These are phyloP conservation scores for Kradibia gibbosae DNA, from an alignment of 1,140 invertebrate species.

Conservation along the genomic window DNA sequence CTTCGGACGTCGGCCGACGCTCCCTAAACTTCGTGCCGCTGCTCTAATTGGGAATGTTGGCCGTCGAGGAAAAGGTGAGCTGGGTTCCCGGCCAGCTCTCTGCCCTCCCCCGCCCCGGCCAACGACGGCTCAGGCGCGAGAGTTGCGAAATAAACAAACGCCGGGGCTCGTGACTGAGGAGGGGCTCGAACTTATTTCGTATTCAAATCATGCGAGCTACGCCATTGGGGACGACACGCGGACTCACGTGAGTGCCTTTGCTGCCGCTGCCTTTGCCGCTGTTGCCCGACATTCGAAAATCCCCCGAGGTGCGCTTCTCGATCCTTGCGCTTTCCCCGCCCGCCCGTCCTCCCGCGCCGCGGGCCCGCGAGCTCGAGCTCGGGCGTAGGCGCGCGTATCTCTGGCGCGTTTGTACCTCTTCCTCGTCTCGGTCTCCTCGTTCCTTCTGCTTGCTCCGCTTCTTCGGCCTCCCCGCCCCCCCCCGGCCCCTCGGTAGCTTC, in stretches of 20 bases:
- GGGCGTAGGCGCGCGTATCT: no score
- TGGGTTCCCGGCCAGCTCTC: no score
- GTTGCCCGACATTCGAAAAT: slow-evolving; percentile 25
- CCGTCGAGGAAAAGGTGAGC: slow-evolving; percentile 3
- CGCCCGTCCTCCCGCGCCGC: no score
- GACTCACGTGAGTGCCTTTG: slow-evolving; percentile 33
- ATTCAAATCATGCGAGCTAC: slow-evolving; percentile 7
- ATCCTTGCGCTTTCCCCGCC: not conserved
- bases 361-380: no score
- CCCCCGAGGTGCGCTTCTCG: not conserved
- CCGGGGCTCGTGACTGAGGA: not conserved
- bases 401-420: no score
- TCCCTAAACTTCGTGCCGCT: not conserved
- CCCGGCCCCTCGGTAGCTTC: not conserved
- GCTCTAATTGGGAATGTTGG: slow-evolving; percentile 19
- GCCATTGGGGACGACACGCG: not conserved
- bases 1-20: not conserved
- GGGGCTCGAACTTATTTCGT: not conserved
- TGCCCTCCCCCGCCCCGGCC: no score
- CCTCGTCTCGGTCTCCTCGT: not conserved
- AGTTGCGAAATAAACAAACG: slow-evolving; percentile 10
- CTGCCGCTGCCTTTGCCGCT: no score
- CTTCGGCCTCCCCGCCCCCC: not conserved
- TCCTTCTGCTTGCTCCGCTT: not conserved
- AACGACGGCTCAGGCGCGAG: not conserved